Percentiles rank a stretch among this genome's conserved stretches.
phyloP scores from a whole-genome alignment of 2,888 invertebrate species.

The Lymantria dispar region DNA sequence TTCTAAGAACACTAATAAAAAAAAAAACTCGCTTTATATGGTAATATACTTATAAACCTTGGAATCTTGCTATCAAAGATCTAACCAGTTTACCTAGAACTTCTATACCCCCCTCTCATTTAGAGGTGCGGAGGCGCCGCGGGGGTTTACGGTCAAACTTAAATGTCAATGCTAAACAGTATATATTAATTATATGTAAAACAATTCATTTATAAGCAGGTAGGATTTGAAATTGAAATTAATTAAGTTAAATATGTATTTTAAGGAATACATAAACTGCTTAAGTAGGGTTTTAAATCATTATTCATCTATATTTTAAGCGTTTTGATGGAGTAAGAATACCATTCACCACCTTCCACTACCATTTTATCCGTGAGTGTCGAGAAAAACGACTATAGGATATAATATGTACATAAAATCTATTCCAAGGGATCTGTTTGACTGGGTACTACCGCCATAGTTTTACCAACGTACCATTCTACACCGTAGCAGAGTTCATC shows the following conservation, averaged over 20 bases:
- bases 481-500: too few relatives aligned
- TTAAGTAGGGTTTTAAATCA: too few relatives aligned
- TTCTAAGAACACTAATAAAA: not conserved
- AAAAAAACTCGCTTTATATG: not conserved
- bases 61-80: not conserved
- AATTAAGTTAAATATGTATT: conserved; percentile 4
- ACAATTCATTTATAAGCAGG: conserved; percentile 39
- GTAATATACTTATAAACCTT: conserved; percentile 4
- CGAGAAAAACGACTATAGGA: too few relatives aligned
- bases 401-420: too few relatives aligned
- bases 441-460: too few relatives aligned
- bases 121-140: conserved; percentile 4
- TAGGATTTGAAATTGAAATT: conserved; percentile 18
- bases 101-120: not conserved
- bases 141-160: conserved; percentile 16
- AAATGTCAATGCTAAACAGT: conserved; percentile 46
- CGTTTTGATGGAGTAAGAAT: too few relatives aligned
- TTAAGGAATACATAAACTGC: too few relatives aligned
- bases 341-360: too few relatives aligned
- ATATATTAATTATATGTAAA: conserved; percentile 53
- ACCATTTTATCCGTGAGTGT: too few relatives aligned
- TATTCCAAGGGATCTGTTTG: too few relatives aligned
- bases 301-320: too few relatives aligned
- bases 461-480: too few relatives aligned
- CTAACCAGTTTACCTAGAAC: conserved; percentile 1